phyloP scores from a whole-genome alignment of 2,113 vertebrate genomes.

The Notiomystis cincta region DNA sequence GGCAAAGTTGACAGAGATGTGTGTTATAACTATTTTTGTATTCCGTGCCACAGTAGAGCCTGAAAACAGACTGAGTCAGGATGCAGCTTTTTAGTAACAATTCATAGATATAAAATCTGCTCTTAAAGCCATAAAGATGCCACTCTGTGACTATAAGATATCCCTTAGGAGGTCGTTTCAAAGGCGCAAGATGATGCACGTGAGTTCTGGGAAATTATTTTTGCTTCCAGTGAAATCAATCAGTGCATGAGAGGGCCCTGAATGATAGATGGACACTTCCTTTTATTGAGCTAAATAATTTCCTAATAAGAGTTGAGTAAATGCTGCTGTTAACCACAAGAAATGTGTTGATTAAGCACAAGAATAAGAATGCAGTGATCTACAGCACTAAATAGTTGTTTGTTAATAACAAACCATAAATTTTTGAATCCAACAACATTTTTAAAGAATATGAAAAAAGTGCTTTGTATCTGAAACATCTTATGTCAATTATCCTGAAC shows the following conservation, averaged over 20 bases:
- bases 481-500: neutral
- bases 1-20: neutral
- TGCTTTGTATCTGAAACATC: neutral
- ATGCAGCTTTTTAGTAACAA: neutral
- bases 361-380: constrained; percentile 21
- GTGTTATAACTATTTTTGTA: neutral
- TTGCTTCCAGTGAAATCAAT: constrained; percentile 21
- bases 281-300: constrained; percentile 68
- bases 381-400: neutral
- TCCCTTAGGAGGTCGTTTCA: constrained; percentile 53
- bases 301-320: constrained; percentile 63
- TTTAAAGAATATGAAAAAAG: neutral
- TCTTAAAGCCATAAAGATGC: neutral
- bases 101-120: neutral
- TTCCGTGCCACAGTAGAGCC: neutral
- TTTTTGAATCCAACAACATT: neutral
- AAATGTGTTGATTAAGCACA: neutral
- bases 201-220: constrained; percentile 25
- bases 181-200: constrained; percentile 48
- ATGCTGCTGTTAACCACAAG: constrained; percentile 60
- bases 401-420: neutral
- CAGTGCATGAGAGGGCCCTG: neutral
- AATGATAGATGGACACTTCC: constrained; percentile 51
- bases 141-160: constrained; percentile 22
- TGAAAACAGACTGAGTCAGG: neutral